phyloP scores from a whole-genome alignment of 1,140 invertebrate genomes.

The Liolophura sinensis region DNA sequence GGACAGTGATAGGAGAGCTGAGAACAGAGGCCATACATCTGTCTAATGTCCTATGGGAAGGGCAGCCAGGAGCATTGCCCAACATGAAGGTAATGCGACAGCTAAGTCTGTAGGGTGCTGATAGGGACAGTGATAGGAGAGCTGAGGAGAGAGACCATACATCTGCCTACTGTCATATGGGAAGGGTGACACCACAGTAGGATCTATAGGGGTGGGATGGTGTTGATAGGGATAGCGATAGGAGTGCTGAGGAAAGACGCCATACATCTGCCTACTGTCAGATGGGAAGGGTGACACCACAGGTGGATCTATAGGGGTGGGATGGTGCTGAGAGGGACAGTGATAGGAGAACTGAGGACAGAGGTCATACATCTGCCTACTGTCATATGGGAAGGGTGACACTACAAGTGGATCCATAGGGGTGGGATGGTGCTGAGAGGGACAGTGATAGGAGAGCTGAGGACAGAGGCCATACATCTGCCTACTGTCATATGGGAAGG shows the following conservation, averaged over 20 bases:
- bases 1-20: conserved; percentile 41
- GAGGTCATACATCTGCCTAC: conserved; percentile 46
- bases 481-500: conserved; percentile 49
- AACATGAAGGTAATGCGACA: conserved; percentile 50
- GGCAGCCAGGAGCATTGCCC: conserved; percentile 44
- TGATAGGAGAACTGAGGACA: conserved; percentile 39
- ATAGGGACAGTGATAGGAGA: conserved; percentile 43
- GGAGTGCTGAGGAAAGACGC: conserved; percentile 39
- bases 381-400: conserved; percentile 47
- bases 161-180: conserved; percentile 46
- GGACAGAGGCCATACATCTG: conserved; percentile 41
- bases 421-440: no score
- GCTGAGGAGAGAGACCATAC: conserved; percentile 38
- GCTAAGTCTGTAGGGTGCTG: no score
- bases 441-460: conserved; percentile 35
- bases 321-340: background rate
- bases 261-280: conserved; percentile 45
- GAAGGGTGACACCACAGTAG: conserved; percentile 45
- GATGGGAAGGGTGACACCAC: conserved; percentile 38
- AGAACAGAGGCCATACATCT: conserved; percentile 42
- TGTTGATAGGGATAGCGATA: no score
- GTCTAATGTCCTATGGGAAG: conserved; percentile 46
- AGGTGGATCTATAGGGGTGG: no score
- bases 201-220: no score
- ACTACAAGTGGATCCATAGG: no score